Percentiles rank a stretch among this genome's conserved stretches.
Evolutionary conservation across 2,888 invertebrate species (phyloP).

Genomic region (Elysia crispata): DNA sequence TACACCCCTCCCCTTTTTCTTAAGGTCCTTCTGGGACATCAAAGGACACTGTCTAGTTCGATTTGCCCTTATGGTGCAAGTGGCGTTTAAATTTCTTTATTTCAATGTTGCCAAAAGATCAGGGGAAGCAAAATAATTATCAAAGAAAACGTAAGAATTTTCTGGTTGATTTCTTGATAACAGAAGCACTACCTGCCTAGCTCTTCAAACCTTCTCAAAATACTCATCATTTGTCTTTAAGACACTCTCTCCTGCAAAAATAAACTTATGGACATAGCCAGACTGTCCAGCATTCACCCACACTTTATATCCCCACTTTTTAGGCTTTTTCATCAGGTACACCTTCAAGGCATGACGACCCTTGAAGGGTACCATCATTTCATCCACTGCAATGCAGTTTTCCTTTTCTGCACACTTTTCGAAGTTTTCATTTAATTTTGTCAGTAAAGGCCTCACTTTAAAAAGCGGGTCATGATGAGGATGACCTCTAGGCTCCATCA

Average conservation of each 20-base stretch:
- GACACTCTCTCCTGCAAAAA: background rate
- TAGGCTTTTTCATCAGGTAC: slow-evolving; percentile 47
- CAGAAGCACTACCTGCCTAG: slow-evolving; percentile 37
- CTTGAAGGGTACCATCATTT: slow-evolving; percentile 48
- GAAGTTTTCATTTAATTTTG: slow-evolving; percentile 24
- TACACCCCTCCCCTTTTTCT: slow-evolving; percentile 5
- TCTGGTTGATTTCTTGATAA: slow-evolving; percentile 13
- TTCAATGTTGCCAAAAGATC: slow-evolving; percentile 34
- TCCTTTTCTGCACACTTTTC: slow-evolving; percentile 39
- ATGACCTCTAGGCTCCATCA: slow-evolving; percentile 12
- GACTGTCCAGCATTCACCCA: slow-evolving; percentile 41
- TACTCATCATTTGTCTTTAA: background rate
- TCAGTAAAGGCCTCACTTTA: slow-evolving; percentile 38
- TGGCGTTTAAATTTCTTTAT: slow-evolving; percentile 26
- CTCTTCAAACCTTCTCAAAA: background rate
- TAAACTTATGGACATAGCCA: slow-evolving; percentile 44
- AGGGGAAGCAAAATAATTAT: slow-evolving; percentile 39
- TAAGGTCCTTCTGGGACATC: background rate
- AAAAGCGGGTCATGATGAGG: slow-evolving; percentile 38
- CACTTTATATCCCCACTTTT: slow-evolving; percentile 48
- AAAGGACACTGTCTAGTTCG: slow-evolving; percentile 19
- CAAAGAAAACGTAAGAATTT: slow-evolving; percentile 33
- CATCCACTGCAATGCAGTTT: slow-evolving; percentile 38
- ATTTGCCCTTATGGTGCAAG: slow-evolving; percentile 43
- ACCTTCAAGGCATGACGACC: slow-evolving; percentile 41